phyloP scores from a whole-genome alignment of 2,888 invertebrate species.

The Mythimna impura region DNA sequence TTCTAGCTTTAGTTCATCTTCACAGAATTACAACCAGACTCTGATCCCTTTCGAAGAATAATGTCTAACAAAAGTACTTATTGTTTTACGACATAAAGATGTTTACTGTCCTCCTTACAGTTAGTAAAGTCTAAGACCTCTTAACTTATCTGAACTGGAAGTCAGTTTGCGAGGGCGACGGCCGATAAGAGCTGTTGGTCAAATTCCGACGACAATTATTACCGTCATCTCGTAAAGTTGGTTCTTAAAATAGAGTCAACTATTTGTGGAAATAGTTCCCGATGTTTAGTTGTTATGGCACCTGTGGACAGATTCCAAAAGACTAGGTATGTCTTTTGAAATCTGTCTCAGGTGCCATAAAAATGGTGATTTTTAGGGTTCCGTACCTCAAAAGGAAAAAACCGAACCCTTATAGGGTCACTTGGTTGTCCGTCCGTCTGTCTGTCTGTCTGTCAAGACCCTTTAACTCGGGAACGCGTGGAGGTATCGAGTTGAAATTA shows the following conservation, averaged over 20 bases:
- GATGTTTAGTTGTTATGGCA: neutral
- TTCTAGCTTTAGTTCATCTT: neutral
- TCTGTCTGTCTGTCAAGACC: no score
- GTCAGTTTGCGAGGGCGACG: slow-evolving; percentile 37
- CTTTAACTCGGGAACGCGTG: no score
- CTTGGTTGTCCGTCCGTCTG: no score
- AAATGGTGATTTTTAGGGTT: no score
- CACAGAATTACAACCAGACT: neutral
- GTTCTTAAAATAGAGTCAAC: slow-evolving; percentile 25
- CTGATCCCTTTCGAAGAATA: slow-evolving; percentile 5
- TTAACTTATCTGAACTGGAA: slow-evolving; percentile 48
- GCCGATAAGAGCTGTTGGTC: slow-evolving; percentile 44
- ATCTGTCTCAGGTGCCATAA: no score
- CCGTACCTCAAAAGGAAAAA: no score
- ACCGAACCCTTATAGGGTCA: no score
- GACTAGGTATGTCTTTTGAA: no score
- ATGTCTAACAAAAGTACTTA: slow-evolving; percentile 2
- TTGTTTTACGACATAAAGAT: slow-evolving; percentile 14
- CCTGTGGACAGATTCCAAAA: neutral
- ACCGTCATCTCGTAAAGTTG: slow-evolving; percentile 26
- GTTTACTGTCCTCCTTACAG: slow-evolving; percentile 34
- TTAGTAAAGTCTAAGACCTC: slow-evolving; percentile 17
- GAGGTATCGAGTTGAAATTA: no score
- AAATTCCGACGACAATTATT: slow-evolving; percentile 20
- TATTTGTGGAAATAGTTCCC: neutral